Conservation (phyloP, 2,888 invertebrate species). For the Ametastegia equiseti region DNA sequence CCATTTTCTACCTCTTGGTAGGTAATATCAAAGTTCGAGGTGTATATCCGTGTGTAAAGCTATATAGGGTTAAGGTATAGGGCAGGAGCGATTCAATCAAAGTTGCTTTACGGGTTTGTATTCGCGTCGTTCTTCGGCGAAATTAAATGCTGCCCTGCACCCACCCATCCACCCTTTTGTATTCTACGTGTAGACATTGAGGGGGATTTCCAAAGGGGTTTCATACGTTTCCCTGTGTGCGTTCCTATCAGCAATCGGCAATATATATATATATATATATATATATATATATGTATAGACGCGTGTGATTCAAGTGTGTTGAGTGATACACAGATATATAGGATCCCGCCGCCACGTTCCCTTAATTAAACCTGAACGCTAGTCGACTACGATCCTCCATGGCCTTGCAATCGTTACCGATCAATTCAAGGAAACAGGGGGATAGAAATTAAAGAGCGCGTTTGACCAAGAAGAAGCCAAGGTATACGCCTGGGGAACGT, state of each 20-base stretch:
- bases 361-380: constrained; percentile 37
- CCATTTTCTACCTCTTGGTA: no score
- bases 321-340: constrained; percentile 1
- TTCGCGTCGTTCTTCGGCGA: constrained; percentile 46
- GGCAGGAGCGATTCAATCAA: constrained; percentile 38
- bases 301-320: background rate
- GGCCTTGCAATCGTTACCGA: constrained; percentile 37
- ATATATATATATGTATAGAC: background rate
- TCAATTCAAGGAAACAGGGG: constrained; percentile 40
- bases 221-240: background rate
- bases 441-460: constrained; percentile 41
- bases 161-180: background rate
- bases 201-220: constrained; percentile 21
- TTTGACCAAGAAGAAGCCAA: background rate
- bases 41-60: background rate
- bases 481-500: background rate
- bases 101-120: constrained; percentile 39
- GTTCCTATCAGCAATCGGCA: background rate
- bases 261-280: background rate
- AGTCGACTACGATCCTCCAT: constrained; percentile 24
- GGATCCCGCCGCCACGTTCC: constrained; percentile 27
- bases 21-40: constrained; percentile 41
- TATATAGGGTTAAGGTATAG: background rate
- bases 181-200: constrained; percentile 30
- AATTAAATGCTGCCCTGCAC: constrained; percentile 41